phyloP scores from a whole-genome alignment of 2,888 invertebrate genomes.

The Scrobipalpa atriplicella region DNA sequence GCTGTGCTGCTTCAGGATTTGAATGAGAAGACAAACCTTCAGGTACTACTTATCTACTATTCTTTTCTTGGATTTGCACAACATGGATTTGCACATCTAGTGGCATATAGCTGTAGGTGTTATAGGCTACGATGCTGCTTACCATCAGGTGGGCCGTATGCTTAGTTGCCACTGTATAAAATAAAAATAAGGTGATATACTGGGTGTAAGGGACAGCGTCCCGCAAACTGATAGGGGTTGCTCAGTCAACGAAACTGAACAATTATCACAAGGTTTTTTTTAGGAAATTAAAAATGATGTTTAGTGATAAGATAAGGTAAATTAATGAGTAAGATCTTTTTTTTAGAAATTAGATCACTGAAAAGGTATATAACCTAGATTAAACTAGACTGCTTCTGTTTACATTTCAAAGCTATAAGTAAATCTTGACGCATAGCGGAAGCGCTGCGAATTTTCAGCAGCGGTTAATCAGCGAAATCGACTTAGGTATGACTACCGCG shows the following conservation, averaged over 20 bases:
- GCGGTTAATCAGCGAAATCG: conserved; percentile 9
- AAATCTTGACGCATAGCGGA: conserved; percentile 12
- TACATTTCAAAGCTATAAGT: conserved; percentile 5
- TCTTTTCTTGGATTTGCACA: not conserved
- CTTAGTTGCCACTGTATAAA: too few relatives aligned
- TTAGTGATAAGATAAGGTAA: too few relatives aligned
- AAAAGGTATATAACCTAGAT: conserved; percentile 6
- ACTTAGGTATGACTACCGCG: conserved; percentile 5
- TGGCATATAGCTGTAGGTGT: too few relatives aligned
- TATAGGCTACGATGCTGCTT: too few relatives aligned
- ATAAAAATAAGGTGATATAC: too few relatives aligned
- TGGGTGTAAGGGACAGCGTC: too few relatives aligned
- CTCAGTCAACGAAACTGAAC: too few relatives aligned
- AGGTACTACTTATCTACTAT: not conserved
- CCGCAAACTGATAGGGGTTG: too few relatives aligned
- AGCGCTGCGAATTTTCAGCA: conserved; percentile 1
- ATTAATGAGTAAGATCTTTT: not conserved
- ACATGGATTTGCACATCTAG: not conserved
- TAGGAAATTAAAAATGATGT: too few relatives aligned
- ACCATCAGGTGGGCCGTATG: too few relatives aligned
- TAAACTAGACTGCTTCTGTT: conserved; percentile 1
- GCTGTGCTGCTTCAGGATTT: not conserved
- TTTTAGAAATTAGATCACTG: not conserved
- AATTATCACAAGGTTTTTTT: too few relatives aligned
- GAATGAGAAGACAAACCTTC: not conserved